A percentile compares a stretch with the other conserved stretches of the same genome.
Evolutionary conservation across 2,113 vertebrate genomes (phyloP).

Genomic region (Suricata suricatta): DNA sequence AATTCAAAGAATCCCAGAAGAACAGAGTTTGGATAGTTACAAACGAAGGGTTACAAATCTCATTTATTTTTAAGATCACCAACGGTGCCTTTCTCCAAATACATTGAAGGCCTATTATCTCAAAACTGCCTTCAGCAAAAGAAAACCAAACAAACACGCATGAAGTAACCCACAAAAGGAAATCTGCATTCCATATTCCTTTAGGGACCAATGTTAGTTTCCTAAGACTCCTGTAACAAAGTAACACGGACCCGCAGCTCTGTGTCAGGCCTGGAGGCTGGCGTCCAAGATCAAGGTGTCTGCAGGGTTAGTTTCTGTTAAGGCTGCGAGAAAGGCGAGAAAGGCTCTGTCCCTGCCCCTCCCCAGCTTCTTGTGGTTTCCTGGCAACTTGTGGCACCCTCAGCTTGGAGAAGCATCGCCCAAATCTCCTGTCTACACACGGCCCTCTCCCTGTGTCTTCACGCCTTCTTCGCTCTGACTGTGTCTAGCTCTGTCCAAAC

Average conservation of each 20-base stretch:
- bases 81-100: background rate
- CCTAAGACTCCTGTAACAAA: background rate
- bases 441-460: background rate
- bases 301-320: too few species aligned
- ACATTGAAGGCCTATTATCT: background rate
- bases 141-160: background rate
- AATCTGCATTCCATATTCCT: too few species aligned
- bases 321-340: background rate
- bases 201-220: background rate
- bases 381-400: background rate
- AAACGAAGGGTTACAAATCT: background rate
- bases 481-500: background rate
- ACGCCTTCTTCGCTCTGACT: background rate
- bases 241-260: background rate
- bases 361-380: background rate
- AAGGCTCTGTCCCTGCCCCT: background rate
- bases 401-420: accelerated
- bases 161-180: background rate
- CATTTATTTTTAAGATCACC: background rate
- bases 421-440: background rate
- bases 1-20: conserved; percentile 4
- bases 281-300: background rate
- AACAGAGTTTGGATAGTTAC: background rate
- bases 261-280: background rate
- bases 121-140: background rate